Conservation (phyloP, 2,888 invertebrate genomes). For the Drosophila suboccidentalis region DNA sequence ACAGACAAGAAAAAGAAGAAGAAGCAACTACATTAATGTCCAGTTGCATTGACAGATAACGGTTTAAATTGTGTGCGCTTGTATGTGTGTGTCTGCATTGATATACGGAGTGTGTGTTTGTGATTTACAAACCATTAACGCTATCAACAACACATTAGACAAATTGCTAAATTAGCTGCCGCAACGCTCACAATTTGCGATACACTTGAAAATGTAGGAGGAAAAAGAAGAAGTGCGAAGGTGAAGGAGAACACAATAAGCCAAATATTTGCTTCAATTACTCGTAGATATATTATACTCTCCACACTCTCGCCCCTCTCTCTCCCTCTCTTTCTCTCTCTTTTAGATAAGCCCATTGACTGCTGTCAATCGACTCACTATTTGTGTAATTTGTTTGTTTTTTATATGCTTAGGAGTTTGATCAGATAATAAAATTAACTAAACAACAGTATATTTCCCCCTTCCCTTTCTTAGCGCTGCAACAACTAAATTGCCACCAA, state of each 20-base stretch:
- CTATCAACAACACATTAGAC: constrained; percentile 79
- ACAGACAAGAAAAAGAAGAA: constrained; percentile 24
- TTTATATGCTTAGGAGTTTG: constrained; percentile 49
- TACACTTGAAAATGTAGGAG: constrained; percentile 22
- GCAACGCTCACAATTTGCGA: constrained; percentile 45
- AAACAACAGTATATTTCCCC: neutral
- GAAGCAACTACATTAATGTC: constrained; percentile 18
- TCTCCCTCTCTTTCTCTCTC: neutral
- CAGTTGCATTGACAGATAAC: constrained; percentile 45
- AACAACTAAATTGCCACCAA: constrained; percentile 12
- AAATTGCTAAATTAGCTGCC: constrained; percentile 79
- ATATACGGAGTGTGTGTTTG: constrained; percentile 41
- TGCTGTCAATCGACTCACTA: constrained; percentile 38
- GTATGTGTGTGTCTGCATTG: constrained; percentile 22
- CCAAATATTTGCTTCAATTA: constrained; percentile 19
- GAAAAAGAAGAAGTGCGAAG: constrained; percentile 13
- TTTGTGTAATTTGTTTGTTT: constrained; percentile 17
- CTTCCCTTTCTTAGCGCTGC: neutral
- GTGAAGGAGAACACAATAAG: constrained; percentile 23
- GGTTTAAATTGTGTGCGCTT: neutral
- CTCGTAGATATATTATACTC: neutral
- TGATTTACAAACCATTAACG: constrained; percentile 79
- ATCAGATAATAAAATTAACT: constrained; percentile 53
- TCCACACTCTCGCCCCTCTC: constrained; percentile 1
- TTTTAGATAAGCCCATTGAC: constrained; percentile 38